These are phyloP conservation scores for Conops quadrifasciatus DNA, from an alignment of 2,888 invertebrate genomes.

Conservation along the genomic window DNA sequence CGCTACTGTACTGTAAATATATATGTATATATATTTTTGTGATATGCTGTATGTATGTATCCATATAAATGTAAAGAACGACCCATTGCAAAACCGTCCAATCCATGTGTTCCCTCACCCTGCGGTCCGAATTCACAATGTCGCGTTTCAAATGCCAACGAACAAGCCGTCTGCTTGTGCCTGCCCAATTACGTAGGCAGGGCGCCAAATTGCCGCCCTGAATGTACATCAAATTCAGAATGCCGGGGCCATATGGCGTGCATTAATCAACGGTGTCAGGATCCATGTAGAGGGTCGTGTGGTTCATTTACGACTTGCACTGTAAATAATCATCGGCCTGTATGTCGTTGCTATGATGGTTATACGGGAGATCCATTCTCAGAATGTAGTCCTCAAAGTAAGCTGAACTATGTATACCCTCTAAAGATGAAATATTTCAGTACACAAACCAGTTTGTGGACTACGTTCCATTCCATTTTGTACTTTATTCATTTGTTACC, in stretches of 20 bases:
- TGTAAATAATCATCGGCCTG: conserved; percentile 84
- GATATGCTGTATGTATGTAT: conserved; percentile 34
- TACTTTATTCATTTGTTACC: neutral
- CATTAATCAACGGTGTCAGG: conserved; percentile 80
- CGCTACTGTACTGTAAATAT: conserved; percentile 33
- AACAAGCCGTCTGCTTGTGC: conserved; percentile 83
- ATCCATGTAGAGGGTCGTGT: conserved; percentile 87
- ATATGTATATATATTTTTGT: conserved; percentile 42
- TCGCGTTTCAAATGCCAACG: conserved; percentile 71
- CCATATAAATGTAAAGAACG: conserved; percentile 51
- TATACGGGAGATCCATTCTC: conserved; percentile 87
- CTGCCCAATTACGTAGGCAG: conserved; percentile 80
- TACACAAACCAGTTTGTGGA: neutral
- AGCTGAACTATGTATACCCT: conserved; percentile 54
- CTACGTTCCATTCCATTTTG: neutral
- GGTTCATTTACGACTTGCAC: conserved; percentile 80
- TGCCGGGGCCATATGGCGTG: conserved; percentile 86
- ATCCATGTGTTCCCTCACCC: conserved; percentile 84
- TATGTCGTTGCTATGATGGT: conserved; percentile 81
- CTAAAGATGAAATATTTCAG: neutral
- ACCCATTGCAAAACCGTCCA: conserved; percentile 60
- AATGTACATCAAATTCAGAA: conserved; percentile 85
- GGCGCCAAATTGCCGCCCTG: conserved; percentile 85
- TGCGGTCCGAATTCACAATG: conserved; percentile 88
- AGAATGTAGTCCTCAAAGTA: conserved; percentile 73